Base-by-base conservation (phyloP, 2,888 invertebrate species). In the Drosophila stalkeri region DNA sequence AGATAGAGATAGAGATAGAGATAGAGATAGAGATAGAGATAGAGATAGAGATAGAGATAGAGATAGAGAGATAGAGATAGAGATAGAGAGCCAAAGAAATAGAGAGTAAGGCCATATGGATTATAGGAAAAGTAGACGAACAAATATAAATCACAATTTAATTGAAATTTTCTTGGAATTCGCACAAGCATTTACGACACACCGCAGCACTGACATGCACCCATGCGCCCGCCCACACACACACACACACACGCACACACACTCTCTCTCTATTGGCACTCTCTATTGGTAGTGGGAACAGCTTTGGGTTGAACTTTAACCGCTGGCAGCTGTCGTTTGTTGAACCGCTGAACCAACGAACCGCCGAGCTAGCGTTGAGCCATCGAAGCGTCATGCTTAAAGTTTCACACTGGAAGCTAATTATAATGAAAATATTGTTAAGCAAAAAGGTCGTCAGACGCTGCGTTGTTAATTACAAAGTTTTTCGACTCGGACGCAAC, bases 391-490 rank as follows among this genome's bases (percentile, higher is more conserved):
- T 46, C 46, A 56, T 27, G 57, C 67, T 65, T 46, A 60, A 73
- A 70, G 69, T 73, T 73, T 35, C 16, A 75, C 59, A 56, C 47
- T 51, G 39, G 33, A 23, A 78, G 75, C 78, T 75, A 78, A 78
- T 76, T 76, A 75, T 72, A 67, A 76, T 76, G 67, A 67, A 77
- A 77, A 78, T 78, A 78, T 78, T 77, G 64, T 79, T 78, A 46
- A 54, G 54, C 65, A 73, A 78, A 51, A 54, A 79, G 79, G 79
- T 79, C 76, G 75, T 51, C 75, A 51, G 68, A 62, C 69, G 74
- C 63, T 61, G 69, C 64, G 74, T 74, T 86, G 82, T 86, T 85
- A 82, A 86, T 86, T 86, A 84, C 77, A 86, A 85, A 85, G 84
- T 85, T 77, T 80, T 86, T 55, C 43, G 72, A 77, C 80, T 83